A percentile compares a stretch with the other conserved stretches of the same genome.
Evolutionary conservation across 2,888 invertebrate species (phyloP).

Genomic region (Flexamia atlantica): DNA sequence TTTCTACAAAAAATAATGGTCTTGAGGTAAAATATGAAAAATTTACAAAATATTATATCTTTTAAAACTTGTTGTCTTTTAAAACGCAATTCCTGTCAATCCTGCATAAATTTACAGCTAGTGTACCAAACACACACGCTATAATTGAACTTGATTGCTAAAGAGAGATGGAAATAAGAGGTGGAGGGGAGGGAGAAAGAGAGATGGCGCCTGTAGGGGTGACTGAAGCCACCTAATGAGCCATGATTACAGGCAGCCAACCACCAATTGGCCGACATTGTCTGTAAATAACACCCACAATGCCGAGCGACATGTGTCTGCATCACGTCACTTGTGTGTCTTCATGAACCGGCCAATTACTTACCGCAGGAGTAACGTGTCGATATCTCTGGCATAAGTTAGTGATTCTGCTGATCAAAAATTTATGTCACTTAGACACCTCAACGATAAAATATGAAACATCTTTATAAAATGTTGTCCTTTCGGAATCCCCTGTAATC

Average conservation of each 20-base stretch:
- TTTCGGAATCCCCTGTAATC: no score
- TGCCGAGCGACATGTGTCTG: not conserved
- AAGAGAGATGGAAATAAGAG: constrained; percentile 11
- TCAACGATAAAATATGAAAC: no score
- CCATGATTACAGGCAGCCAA: constrained; percentile 43
- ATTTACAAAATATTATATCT: no score
- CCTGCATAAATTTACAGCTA: no score
- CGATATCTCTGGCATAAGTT: no score
- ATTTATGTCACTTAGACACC: no score
- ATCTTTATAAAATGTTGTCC: no score
- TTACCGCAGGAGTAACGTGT: not conserved
- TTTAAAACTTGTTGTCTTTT: no score
- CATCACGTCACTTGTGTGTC: not conserved
- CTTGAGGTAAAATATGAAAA: no score
- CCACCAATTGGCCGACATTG: constrained; percentile 50
- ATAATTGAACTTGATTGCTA: not conserved
- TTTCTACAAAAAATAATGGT: no score
- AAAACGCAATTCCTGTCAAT: no score
- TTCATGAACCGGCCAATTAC: not conserved
- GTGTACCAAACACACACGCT: not conserved
- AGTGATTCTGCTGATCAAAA: no score
- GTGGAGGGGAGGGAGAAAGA: not conserved
- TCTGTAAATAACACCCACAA: constrained; percentile 51
- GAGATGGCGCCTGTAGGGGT: constrained; percentile 6
- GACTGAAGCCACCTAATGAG: constrained; percentile 46